A percentile compares a stretch with the other conserved stretches of the same genome.
phyloP scores from a whole-genome alignment of 2,888 invertebrate genomes.

The Rhagonycha fulva region DNA sequence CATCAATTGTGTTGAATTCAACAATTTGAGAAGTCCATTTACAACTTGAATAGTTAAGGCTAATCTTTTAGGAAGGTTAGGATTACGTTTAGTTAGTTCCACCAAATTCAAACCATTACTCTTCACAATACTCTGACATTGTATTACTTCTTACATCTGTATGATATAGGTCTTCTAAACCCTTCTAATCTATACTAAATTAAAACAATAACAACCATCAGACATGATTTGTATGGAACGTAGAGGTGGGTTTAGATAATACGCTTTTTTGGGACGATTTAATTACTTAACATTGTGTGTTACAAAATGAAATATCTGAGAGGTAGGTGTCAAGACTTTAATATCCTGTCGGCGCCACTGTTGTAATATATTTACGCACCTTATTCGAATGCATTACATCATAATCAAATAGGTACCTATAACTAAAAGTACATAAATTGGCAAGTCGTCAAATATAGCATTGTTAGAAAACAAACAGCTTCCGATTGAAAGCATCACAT shows the following conservation, averaged over 20 bases:
- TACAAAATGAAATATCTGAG: neutral
- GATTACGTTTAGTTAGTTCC: neutral
- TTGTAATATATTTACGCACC: neutral
- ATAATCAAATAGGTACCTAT: neutral
- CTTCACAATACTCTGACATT: neutral
- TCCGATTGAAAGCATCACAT: conserved; percentile 11
- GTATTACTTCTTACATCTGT: neutral
- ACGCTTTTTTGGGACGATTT: neutral
- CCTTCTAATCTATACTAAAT: neutral
- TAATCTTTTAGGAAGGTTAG: neutral
- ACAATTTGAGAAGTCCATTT: neutral
- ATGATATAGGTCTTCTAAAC: neutral
- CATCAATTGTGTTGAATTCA: neutral
- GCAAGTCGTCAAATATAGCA: conserved; percentile 7
- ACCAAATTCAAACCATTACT: neutral
- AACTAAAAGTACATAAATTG: neutral
- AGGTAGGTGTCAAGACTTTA: neutral
- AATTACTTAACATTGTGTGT: neutral
- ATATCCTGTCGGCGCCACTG: neutral
- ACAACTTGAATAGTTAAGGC: neutral
- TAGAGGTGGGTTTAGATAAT: neutral
- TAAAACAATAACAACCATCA: neutral
- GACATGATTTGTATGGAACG: neutral
- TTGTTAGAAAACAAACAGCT: conserved; percentile 10
- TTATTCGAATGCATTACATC: neutral